These are phyloP conservation scores for Furcifer pardalis DNA, from an alignment of 2,797 vertebrate genomes.

Conservation along the genomic window DNA sequence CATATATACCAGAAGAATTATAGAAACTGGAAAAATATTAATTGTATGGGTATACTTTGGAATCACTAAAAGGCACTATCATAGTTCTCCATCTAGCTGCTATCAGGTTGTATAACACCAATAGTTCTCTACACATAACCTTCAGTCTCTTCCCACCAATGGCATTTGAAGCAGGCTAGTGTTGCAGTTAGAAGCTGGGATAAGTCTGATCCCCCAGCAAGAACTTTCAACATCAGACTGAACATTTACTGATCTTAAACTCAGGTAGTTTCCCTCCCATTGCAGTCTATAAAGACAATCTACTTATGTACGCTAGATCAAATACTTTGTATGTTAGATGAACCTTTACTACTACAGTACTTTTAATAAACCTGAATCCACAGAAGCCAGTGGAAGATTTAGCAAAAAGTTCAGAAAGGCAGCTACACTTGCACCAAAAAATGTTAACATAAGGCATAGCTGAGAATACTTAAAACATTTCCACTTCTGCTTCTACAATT, in stretches of 20 bases:
- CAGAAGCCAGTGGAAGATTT: background rate
- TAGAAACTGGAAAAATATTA: background rate
- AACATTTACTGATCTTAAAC: background rate
- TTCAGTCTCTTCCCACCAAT: background rate
- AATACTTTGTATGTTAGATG: background rate
- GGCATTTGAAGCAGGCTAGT: constrained; percentile 7
- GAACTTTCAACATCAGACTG: constrained; percentile 4
- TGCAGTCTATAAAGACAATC: background rate
- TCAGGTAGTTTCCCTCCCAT: background rate
- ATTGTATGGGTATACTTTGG: background rate
- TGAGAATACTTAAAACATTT: background rate
- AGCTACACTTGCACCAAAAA: background rate
- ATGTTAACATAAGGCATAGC: background rate
- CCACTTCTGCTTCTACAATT: background rate
- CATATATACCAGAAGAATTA: background rate
- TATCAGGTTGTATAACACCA: background rate
- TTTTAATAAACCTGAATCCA: background rate
- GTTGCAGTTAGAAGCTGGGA: background rate
- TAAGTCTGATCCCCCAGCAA: background rate
- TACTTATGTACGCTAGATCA: background rate
- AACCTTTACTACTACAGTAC: background rate
- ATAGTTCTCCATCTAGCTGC: background rate
- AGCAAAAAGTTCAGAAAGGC: background rate
- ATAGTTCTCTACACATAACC: background rate
- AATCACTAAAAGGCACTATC: background rate